Conservation (phyloP, 2,113 vertebrate genomes). For the Perognathus longimembris region DNA sequence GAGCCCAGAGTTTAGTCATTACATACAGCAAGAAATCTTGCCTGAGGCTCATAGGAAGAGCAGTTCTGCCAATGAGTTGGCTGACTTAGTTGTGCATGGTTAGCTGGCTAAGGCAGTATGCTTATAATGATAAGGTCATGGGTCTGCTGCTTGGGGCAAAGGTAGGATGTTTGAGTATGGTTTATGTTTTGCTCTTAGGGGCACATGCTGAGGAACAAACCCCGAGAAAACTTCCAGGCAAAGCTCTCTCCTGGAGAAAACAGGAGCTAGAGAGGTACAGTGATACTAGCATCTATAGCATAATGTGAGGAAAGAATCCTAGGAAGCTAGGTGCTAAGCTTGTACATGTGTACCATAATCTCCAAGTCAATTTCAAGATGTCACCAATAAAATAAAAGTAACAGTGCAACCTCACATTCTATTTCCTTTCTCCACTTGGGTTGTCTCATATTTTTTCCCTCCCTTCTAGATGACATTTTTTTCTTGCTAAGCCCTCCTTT, state of each 20-base stretch:
- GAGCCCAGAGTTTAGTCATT: slow-evolving; percentile 31
- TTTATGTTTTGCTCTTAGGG: not conserved
- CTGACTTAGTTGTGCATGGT: not conserved
- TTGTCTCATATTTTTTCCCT: not conserved
- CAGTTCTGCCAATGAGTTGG: not conserved
- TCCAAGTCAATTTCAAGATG: slow-evolving; percentile 3
- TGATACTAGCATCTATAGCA: not conserved
- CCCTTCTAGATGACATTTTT: not conserved
- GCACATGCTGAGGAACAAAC: not conserved
- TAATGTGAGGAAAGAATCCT: not conserved
- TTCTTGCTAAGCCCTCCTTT: not conserved
- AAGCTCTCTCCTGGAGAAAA: not conserved
- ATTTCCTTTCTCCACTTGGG: not conserved
- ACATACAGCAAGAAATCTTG: slow-evolving; percentile 26
- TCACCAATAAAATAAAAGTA: not conserved
- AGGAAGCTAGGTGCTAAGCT: not conserved
- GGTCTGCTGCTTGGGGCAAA: not conserved
- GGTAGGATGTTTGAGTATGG: not conserved
- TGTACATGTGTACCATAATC: not conserved
- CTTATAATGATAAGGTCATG: not conserved
- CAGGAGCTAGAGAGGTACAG: not conserved
- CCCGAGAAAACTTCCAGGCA: slow-evolving; percentile 35
- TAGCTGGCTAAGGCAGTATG: not conserved
- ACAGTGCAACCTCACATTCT: not conserved
- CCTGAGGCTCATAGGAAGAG: not conserved